phyloP scores from a whole-genome alignment of 35 echinoderm and acorn worm genomes.

The Stichopus chloronotus region DNA sequence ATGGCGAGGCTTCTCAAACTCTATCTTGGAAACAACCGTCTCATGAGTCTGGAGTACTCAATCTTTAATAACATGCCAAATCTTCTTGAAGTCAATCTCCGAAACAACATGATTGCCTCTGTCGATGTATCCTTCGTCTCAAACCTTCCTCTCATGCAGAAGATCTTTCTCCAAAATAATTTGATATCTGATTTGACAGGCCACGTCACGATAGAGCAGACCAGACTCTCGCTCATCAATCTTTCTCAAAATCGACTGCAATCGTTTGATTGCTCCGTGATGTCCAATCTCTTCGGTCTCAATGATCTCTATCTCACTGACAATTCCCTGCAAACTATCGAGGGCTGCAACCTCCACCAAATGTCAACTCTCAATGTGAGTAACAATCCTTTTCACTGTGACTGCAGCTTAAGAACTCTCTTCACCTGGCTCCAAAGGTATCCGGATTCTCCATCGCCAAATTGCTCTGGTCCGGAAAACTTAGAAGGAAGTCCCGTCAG shows the following conservation, averaged over 20 bases:
- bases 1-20: slow-evolving; percentile 2
- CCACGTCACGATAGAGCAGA: background rate
- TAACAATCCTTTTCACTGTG: slow-evolving; percentile 36
- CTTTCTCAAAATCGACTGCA: background rate
- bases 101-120: background rate
- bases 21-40: background rate
- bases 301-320: slow-evolving; percentile 12
- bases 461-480: background rate
- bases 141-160: background rate
- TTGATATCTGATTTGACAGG: background rate
- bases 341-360: background rate
- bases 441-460: background rate
- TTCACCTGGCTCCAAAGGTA: background rate
- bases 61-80: slow-evolving; percentile 33
- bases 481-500: background rate
- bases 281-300: background rate
- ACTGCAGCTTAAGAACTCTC: slow-evolving; percentile 10
- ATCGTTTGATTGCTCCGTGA: background rate
- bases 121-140: slow-evolving; percentile 8
- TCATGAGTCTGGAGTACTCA: background rate
- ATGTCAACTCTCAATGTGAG: background rate
- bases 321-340: slow-evolving; percentile 8
- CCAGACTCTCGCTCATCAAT: background rate
- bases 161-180: slow-evolving; percentile 33
- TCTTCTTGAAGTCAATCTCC: background rate